Conservation (phyloP, 2,797 vertebrate species). For the Pseudotriccus pelzelni region DNA sequence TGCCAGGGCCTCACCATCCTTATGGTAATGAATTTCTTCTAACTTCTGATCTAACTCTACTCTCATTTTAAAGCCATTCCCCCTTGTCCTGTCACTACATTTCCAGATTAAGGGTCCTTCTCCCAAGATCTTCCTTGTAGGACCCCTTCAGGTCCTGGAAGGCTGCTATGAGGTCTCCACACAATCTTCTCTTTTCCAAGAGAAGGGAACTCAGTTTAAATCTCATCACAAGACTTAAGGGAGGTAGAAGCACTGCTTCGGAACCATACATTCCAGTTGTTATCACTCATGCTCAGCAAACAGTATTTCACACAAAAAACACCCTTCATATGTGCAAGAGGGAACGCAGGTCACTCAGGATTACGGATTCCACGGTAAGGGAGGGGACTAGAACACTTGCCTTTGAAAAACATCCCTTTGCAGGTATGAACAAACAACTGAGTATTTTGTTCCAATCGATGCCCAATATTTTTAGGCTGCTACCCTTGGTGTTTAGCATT, state of each 20-base stretch:
- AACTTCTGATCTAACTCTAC: not conserved
- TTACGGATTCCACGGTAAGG: rapidly evolving
- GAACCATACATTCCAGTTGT: not conserved
- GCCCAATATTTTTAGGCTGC: not conserved
- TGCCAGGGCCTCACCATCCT: not conserved
- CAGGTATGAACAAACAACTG: not conserved
- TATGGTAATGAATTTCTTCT: not conserved
- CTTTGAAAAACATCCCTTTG: not conserved
- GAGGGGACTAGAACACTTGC: not conserved
- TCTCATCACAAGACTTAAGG: not conserved
- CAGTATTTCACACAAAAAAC: not conserved
- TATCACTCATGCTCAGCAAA: not conserved
- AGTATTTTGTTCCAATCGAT: not conserved
- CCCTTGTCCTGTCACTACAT: not conserved
- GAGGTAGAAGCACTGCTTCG: not conserved
- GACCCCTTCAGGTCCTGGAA: not conserved
- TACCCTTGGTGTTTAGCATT: not conserved
- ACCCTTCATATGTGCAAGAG: not conserved
- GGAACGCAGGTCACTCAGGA: not conserved
- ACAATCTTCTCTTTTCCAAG: not conserved
- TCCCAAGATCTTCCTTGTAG: not conserved
- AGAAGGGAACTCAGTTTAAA: not conserved
- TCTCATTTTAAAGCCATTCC: not conserved
- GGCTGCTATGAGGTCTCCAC: not conserved
- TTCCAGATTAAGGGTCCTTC: not conserved